Percentiles rank a stretch among this genome's conserved stretches.
Conservation (phyloP, 2,888 invertebrate species). For the Neuroscelio doddi region DNA sequence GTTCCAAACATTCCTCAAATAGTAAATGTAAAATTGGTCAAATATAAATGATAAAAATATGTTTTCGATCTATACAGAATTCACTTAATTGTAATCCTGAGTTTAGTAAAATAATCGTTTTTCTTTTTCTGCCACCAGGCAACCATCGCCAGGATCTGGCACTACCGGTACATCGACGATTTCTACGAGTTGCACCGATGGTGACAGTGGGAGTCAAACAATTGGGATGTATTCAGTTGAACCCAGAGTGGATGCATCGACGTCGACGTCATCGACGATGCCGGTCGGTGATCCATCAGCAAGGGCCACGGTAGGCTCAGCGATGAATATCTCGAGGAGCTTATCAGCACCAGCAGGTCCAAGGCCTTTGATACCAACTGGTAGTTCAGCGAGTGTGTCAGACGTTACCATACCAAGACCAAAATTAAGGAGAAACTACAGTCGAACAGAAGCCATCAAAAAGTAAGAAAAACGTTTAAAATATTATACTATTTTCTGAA, state of each 20-base stretch:
- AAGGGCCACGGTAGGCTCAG: constrained; percentile 37
- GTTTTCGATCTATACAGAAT: too few relatives aligned
- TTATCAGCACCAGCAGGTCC: constrained; percentile 63
- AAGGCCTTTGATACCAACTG: constrained; percentile 61
- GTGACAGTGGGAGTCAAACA: constrained; percentile 56
- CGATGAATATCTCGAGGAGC: constrained; percentile 60
- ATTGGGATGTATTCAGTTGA: constrained; percentile 64
- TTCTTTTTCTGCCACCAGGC: constrained; percentile 56
- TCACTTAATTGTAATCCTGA: not conserved
- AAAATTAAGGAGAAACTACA: constrained; percentile 73
- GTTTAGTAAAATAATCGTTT: too few relatives aligned
- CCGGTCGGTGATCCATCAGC: constrained; percentile 26
- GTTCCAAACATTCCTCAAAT: too few relatives aligned
- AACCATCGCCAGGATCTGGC: constrained; percentile 70
- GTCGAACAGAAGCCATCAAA: constrained; percentile 69
- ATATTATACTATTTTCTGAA: too few relatives aligned
- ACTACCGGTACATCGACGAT: constrained; percentile 68
- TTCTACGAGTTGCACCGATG: constrained; percentile 62
- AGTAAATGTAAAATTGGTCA: too few relatives aligned
- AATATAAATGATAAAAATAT: too few relatives aligned
- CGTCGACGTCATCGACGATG: constrained; percentile 51
- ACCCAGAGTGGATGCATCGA: constrained; percentile 53
- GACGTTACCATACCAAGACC: constrained; percentile 71
- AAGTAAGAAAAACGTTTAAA: constrained; percentile 60
- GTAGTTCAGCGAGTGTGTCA: constrained; percentile 62